Base-by-base conservation (phyloP, 2,113 vertebrate genomes). In the Philantomba maxwellii region DNA sequence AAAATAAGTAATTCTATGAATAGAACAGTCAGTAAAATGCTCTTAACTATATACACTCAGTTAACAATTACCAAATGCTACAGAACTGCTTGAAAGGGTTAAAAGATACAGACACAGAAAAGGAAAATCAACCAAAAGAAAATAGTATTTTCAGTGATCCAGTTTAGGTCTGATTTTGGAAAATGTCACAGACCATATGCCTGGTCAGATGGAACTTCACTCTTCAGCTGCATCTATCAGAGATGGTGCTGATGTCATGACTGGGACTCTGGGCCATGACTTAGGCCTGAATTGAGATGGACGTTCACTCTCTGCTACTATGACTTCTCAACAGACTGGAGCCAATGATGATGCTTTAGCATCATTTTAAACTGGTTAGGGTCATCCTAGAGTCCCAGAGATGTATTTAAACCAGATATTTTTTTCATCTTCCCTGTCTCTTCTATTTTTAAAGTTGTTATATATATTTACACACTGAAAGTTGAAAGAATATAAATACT, bases 1-100 rank as follows among this genome's bases (percentile, higher is more conserved):
- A 47, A 96, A 81, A 82, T 89, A 86, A 89, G 85, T 91, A 80
- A 93, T 84, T 92, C 23, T 43, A 55, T 49, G 57, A 95, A 80
- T 81, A 84, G 83, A 89, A 89, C 12, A 43, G 30, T 77, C 15
- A 85, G 43, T 64, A 70, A 82, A 92, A n/a, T 80, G 11, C 1
- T 7, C 3, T 51, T 15, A 36, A 73, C 17, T n/a, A 23, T 9
- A 23, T 8, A 85, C 28, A 49, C 9, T 45, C 19, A 9, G 33
- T 73, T 84, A 81, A 85, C 78, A 51, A 2, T 70, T 77, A 16
- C 14, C 39, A 66, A 97, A 75, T 78, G 26, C 28, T 89, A 73
- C 78, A 60, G 73, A 77, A 49, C 21, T 45, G 19, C 75, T 90
- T 81, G 25, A 58, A 91, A 93, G 36, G 73, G 73, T 11, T 78